Conservation (phyloP, 1,140 invertebrate genomes). For the Euura lappo region DNA sequence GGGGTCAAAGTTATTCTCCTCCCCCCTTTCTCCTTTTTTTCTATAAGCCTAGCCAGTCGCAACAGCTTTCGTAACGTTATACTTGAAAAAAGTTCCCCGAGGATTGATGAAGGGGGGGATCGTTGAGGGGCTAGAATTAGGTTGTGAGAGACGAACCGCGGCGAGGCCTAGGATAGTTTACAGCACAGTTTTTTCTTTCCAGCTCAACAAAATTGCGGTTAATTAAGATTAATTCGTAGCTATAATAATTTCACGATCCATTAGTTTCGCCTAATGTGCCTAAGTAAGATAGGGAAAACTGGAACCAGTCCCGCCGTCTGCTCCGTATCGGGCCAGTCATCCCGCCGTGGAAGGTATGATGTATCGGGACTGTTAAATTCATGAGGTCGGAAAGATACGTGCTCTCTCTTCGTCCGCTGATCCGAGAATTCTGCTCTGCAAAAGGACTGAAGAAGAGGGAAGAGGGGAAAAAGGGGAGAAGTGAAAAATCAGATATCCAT, state of each 20-base stretch:
- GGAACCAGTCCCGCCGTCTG: neutral
- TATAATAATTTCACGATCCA: conserved; percentile 25
- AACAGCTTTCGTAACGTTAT: too few relatives aligned
- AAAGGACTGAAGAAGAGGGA: too few relatives aligned
- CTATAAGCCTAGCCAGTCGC: too few relatives aligned
- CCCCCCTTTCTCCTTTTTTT: neutral
- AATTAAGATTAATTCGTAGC: conserved; percentile 26
- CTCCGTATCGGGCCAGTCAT: neutral
- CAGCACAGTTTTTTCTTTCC: too few relatives aligned
- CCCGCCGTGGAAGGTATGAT: neutral
- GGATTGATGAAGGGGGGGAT: too few relatives aligned
- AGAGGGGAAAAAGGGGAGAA: too few relatives aligned
- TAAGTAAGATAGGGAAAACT: neutral
- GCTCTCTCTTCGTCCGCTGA: neutral
- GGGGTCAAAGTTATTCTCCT: neutral
- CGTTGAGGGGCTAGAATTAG: too few relatives aligned
- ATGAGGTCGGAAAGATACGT: neutral
- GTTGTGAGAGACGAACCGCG: too few relatives aligned
- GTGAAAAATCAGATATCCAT: too few relatives aligned
- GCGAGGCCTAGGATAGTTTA: too few relatives aligned
- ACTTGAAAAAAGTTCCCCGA: too few relatives aligned
- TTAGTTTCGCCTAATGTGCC: conserved; percentile 3
- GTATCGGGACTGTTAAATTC: conserved; percentile 4
- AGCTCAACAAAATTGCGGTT: conserved; percentile 21
- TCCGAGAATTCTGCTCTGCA: too few relatives aligned